Base-by-base conservation (phyloP, 2,113 vertebrate species). In the Macrotis lagotis region DNA sequence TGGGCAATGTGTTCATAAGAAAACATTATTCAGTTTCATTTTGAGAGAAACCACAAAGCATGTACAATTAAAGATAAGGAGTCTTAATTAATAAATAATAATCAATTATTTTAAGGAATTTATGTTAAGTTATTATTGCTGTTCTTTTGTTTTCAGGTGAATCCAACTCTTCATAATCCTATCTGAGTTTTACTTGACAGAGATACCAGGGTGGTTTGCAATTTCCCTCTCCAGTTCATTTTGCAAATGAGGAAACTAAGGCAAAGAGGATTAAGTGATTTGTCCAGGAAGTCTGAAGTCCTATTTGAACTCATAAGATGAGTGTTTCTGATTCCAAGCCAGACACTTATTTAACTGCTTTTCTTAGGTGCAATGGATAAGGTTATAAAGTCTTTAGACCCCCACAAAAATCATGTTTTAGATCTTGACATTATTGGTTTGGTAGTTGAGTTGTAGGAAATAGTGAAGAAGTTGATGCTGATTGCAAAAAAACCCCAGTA, bases 381-480 rank as follows among this genome's bases (percentile, higher is more conserved):
- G 25, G 3, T 19, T 16, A 51, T 3, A 51, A 51, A 51, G 51
- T 16, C 16, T 51, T 51, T 51, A 51, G 9, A 51, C 51, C 51
- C 51, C 51, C 19, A 3, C 3, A 51, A 51, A 51, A 51, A 16
- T 19, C 51, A 16, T 51, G 16, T 51, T 51, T 51, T 51, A 51
- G 16, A 51, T 51, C 51, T 51, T 51, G 51, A 51, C 51, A 51
- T 51, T 50, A 50, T 9, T 51, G 14, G 19, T 12, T 51, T 51
- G 51, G 51, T 51, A 51, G 51, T 51, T 51, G 51, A 12, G 51
- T 51, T 51, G 14, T 51, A 19, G n/a, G n/a, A n/a, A 51, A 51
- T 51, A 51, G 1, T 51, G 16, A 51, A 51, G 51, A 19, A 16
- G 97, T 97, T 98, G 94, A n/a, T n/a, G n/a, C n/a, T n/a, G n/a